Base-by-base conservation (phyloP, 2,113 vertebrate genomes). In the Lutjanus erythropterus region DNA sequence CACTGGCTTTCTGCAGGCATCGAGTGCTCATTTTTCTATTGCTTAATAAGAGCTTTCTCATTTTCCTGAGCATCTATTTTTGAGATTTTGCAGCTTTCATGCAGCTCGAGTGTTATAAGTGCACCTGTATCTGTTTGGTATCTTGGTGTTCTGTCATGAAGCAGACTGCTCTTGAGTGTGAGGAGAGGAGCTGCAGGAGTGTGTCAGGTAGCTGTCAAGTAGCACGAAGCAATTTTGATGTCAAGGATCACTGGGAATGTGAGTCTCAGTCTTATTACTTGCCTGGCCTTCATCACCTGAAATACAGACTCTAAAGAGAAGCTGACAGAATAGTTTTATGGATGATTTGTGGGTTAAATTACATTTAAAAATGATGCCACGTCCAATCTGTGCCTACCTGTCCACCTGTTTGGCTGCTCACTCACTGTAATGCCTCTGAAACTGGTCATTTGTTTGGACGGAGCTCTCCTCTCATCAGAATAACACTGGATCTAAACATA, bases 201-300 rank as follows among this genome's bases (percentile, higher is more conserved):
- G 62, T 47, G 62, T 83, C 68, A 70, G 27, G 27, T 33, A 49
- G 74, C 31, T 69, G 69, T 85, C 73, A 41, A 78, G 56, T 62
- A 59, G 41, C 11, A 56, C 9, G 1, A 52, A 25, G 14, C 46
- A 72, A 60, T 87, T 87, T 35, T 11, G 18, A 60, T 72, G 62
- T 79, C 71, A 70, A 71, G 52, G 39, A 71, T 76, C 29, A 35
- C n/a, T 44, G 53, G 14, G 9, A 72, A 56, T 53, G 56, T 19
- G 44, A 52, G 42, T 18, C 10, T 16, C n/a, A 0, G 49, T 31
- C 60, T 7, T 23, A 37, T 75, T 53, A 79, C 37, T 47, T 42
- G 50, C 47, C 35, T 15, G 33, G 55, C 18, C 41, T 42, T 67
- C 47, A 15, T 60, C 14, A 12, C 18, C 6, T 10, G 14, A 44